Evolutionary conservation across 2,797 vertebrate species (phyloP).

Genomic region (Sebastes jordani): DNA sequence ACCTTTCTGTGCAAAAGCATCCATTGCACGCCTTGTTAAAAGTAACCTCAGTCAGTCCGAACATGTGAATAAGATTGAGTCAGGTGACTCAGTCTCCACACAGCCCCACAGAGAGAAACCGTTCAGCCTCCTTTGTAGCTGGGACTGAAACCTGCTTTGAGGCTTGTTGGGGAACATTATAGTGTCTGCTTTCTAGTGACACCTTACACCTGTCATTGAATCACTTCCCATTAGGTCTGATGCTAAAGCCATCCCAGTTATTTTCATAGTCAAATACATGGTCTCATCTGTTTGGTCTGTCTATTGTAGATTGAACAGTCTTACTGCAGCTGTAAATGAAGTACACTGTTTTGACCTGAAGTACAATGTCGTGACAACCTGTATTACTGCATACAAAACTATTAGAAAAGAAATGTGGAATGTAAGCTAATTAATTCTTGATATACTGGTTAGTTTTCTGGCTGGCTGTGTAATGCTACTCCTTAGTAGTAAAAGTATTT

Average conservation of each 20-base stretch:
- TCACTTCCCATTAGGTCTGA: slow-evolving; percentile 7
- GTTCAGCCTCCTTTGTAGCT: not conserved
- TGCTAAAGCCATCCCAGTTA: not conserved
- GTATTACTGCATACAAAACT: not conserved
- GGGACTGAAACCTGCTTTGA: not conserved
- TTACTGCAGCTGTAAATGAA: not conserved
- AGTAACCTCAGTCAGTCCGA: not conserved
- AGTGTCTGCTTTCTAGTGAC: not conserved
- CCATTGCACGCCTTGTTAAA: not conserved
- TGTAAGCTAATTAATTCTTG: not conserved
- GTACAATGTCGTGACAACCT: not conserved
- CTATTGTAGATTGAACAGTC: not conserved
- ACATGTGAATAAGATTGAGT: not conserved
- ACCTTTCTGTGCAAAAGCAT: not conserved
- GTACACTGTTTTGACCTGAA: not conserved
- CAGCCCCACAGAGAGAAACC: not conserved
- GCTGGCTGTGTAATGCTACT: not conserved
- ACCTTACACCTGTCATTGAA: not conserved
- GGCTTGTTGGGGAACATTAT: not conserved
- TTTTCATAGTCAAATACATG: slow-evolving; percentile 12
- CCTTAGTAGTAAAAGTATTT: not conserved
- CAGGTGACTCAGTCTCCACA: not conserved
- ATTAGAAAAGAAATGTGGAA: not conserved
- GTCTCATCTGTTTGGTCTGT: not conserved
- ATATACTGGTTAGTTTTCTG: slow-evolving; percentile 1